phyloP scores from a whole-genome alignment of 2,888 invertebrate species.

The Pseudolycoriella hygida region DNA sequence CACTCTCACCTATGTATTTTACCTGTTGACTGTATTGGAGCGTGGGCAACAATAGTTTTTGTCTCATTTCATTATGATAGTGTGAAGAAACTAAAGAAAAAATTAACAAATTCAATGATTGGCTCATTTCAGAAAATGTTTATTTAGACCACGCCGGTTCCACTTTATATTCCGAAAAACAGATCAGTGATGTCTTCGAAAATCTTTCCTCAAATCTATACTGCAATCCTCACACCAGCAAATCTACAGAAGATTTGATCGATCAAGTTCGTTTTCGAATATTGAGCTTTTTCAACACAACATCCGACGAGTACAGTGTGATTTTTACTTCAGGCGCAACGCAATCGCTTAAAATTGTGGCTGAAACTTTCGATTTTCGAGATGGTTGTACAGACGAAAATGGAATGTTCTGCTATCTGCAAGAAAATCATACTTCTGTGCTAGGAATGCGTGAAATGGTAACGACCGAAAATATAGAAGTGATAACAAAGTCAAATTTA shows the following conservation, averaged over 20 bases:
- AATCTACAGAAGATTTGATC: constrained; percentile 62
- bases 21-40: no score
- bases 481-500: constrained; percentile 40
- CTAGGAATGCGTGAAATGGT: constrained; percentile 76
- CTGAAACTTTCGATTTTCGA: constrained; percentile 57
- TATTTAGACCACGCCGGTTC: constrained; percentile 87
- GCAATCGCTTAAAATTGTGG: constrained; percentile 62
- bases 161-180: constrained; percentile 59
- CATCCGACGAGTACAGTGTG: constrained; percentile 60
- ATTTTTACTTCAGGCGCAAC: constrained; percentile 95
- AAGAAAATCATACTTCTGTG: constrained; percentile 92
- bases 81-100: no score
- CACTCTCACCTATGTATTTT: no score
- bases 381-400: constrained; percentile 12
- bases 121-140: constrained; percentile 41
- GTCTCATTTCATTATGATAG: no score
- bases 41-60: no score
- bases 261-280: constrained; percentile 70
- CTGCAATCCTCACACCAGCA: constrained; percentile 84
- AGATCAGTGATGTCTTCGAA: constrained; percentile 43
- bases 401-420: constrained; percentile 60
- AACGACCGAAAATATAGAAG: constrained; percentile 35
- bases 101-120: no score
- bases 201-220: constrained; percentile 57
- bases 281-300: constrained; percentile 70